Conservation (phyloP, 2,797 vertebrate genomes). For the Lemur catta region DNA sequence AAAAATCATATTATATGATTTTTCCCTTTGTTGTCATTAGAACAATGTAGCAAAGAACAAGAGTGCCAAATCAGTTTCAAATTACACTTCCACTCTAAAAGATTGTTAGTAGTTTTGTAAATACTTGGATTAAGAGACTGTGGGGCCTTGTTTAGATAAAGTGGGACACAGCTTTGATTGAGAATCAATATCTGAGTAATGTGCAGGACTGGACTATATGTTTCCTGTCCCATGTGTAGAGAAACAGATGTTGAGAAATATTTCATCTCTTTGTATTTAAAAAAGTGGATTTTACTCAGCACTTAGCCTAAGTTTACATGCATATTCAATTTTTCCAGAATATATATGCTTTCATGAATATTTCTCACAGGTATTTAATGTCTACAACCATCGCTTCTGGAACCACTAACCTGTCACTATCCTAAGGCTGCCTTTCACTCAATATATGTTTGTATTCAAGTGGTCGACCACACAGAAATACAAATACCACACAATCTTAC, state of each 20-base stretch:
- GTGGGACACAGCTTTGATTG: neutral
- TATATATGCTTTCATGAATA: neutral
- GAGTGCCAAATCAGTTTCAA: neutral
- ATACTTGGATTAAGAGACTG: neutral
- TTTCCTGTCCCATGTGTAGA: neutral
- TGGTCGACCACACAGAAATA: neutral
- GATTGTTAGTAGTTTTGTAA: neutral
- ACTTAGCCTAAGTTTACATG: neutral
- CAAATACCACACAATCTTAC: neutral
- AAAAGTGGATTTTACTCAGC: neutral
- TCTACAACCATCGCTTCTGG: neutral
- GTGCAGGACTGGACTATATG: accelerated
- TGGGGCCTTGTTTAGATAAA: neutral
- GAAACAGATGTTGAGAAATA: neutral
- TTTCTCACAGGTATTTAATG: neutral
- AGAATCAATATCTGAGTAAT: neutral
- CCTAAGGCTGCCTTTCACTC: neutral
- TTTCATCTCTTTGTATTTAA: neutral
- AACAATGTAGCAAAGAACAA: neutral
- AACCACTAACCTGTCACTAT: neutral
- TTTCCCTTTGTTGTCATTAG: neutral
- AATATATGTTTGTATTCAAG: neutral
- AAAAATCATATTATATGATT: neutral
- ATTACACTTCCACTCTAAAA: neutral
- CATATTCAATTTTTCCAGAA: neutral